These are phyloP conservation scores for Pseudomyrmex cubaensis DNA, from an alignment of 1,140 invertebrate genomes.

Conservation along the genomic window DNA sequence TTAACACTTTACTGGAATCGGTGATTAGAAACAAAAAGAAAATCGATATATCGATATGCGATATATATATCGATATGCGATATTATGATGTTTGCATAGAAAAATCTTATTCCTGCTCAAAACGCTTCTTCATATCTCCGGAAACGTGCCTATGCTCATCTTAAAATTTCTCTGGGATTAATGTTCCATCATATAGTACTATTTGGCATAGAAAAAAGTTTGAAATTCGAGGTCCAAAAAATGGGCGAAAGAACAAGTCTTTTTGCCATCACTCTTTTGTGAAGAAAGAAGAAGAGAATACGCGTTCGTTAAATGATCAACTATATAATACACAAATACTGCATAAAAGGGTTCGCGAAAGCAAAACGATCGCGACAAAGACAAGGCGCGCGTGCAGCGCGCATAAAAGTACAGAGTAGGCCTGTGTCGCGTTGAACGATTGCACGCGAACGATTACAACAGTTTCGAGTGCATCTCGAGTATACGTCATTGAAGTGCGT, in stretches of 20 bases:
- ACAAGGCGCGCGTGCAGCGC: slow-evolving; percentile 34
- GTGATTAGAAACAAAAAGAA: too few relatives aligned
- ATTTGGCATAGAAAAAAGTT: too few relatives aligned
- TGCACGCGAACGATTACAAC: slow-evolving; percentile 34
- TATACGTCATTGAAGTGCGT: slow-evolving; percentile 9
- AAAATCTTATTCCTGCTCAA: too few relatives aligned
- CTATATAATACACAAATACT: background rate
- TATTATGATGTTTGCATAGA: too few relatives aligned
- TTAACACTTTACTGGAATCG: too few relatives aligned
- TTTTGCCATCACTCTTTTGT: background rate
- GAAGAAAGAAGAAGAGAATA: background rate
- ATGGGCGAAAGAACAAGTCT: background rate
- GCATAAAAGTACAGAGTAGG: slow-evolving; percentile 31
- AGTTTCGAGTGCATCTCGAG: slow-evolving; percentile 39
- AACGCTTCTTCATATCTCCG: too few relatives aligned
- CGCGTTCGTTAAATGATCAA: slow-evolving; percentile 43
- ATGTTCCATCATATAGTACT: too few relatives aligned
- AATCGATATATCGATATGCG: too few relatives aligned
- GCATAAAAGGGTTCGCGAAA: slow-evolving; percentile 28
- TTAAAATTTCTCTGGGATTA: too few relatives aligned
- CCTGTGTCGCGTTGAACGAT: slow-evolving; percentile 16
- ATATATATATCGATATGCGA: too few relatives aligned
- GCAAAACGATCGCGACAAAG: slow-evolving; percentile 49
- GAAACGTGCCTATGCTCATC: too few relatives aligned
- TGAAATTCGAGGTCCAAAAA: too few relatives aligned